Evolutionary conservation across 1,140 invertebrate genomes (phyloP).

Genomic region (Trissolcus basalis): DNA sequence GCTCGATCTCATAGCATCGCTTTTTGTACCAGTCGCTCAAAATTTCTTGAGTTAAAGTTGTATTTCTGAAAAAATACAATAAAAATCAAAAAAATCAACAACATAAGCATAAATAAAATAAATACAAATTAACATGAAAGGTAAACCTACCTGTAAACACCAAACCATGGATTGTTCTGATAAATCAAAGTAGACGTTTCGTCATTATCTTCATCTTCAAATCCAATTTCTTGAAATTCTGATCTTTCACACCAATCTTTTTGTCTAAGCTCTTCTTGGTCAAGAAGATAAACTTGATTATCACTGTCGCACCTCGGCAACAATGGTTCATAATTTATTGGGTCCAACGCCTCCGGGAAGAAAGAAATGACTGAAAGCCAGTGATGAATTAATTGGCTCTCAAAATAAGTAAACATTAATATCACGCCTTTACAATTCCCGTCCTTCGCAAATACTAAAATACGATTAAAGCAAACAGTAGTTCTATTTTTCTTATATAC

Average conservation of each 20-base stretch:
- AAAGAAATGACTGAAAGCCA: slow-evolving; percentile 84
- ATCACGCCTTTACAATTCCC: slow-evolving; percentile 80
- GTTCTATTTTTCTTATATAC: too few species aligned
- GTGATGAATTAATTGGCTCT: slow-evolving; percentile 79
- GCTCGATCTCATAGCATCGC: slow-evolving; percentile 83
- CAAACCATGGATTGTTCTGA: slow-evolving; percentile 63
- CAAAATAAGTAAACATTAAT: slow-evolving; percentile 84
- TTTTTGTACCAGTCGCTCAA: slow-evolving; percentile 82
- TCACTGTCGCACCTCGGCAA: slow-evolving; percentile 79
- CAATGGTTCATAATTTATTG: slow-evolving; percentile 81
- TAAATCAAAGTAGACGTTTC: slow-evolving; percentile 66
- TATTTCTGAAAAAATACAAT: too few species aligned
- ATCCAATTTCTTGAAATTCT: slow-evolving; percentile 74
- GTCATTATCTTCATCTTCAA: slow-evolving; percentile 57
- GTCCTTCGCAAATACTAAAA: slow-evolving; percentile 77
- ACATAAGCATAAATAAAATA: too few species aligned
- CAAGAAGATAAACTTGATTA: slow-evolving; percentile 75
- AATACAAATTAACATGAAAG: too few species aligned
- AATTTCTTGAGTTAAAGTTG: slow-evolving; percentile 68
- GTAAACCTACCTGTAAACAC: slow-evolving; percentile 53
- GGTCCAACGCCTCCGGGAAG: slow-evolving; percentile 86
- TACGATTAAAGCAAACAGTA: slow-evolving; percentile 59
- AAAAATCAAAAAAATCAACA: too few species aligned
- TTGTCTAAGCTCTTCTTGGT: slow-evolving; percentile 76
- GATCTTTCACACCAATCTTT: slow-evolving; percentile 82